Base-by-base conservation (phyloP, 2,888 invertebrate species). In the Phorcus lineatus region DNA sequence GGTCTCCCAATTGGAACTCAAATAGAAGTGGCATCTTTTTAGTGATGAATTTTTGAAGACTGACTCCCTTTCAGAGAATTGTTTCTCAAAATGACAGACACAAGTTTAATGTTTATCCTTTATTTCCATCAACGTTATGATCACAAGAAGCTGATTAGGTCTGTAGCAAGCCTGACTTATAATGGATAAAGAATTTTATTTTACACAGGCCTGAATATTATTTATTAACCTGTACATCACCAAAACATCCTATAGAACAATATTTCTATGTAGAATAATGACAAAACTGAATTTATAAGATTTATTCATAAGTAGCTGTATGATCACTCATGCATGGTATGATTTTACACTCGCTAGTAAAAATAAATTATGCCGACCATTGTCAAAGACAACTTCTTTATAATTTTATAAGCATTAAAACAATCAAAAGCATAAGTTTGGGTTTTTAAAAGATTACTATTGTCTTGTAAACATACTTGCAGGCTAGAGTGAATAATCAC, bases 61-160 rank as follows among this genome's bases (percentile, higher is more conserved):
- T n/a, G n/a, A n/a, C n/a, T n/a, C n/a, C n/a, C n/a, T n/a, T n/a
- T n/a, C n/a, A n/a, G n/a, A n/a, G n/a, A n/a, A n/a, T n/a, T n/a
- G n/a, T n/a, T n/a, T n/a, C n/a, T n/a, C 19, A 19, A 74, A 19
- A 47, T 40, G 7, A 74, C n/a, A 75, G 52, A n/a, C 16, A 76
- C 31, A 55, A 13, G 36, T 31, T 3, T n/a, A 54, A 55, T 75
- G 74, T 75, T 22, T 55, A 76, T 76, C 19, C 24, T 76, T 76
- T 76, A 76, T 76, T 74, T 76, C 76, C 76, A 76, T 76, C 76
- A 53, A 76, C 31, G 55, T 54, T 76, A 76, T 76, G 76, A 55
- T 76, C 55, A 76, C 76, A 76, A 55, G 54, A 70, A 76, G 36
- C 54, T 53, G 54, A 76, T 52, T 53, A 75, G 22, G 52, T 75